A percentile compares a stretch with the other conserved stretches of the same genome.
These are phyloP conservation scores for Tolmerus cingulatus DNA, from an alignment of 2,888 invertebrate species.

Conservation along the genomic window DNA sequence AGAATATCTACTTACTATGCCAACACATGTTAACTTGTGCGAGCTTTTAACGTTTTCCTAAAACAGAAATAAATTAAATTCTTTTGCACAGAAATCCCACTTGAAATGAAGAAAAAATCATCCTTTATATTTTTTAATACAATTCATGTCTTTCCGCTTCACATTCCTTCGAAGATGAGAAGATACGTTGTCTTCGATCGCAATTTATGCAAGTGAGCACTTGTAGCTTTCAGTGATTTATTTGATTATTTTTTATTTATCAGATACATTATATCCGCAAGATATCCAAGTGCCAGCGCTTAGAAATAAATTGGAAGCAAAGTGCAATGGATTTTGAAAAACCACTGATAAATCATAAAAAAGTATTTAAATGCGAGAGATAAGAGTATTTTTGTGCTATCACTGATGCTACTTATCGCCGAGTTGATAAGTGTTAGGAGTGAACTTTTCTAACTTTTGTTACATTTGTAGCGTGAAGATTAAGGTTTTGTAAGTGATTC, in stretches of 20 bases:
- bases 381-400: conserved; percentile 22
- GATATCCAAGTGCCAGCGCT: background rate
- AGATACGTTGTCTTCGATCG: background rate
- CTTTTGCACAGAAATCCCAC: background rate
- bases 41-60: background rate
- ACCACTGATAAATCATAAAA: background rate
- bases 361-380: conserved; percentile 1
- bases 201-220: background rate
- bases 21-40: background rate
- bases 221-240: background rate
- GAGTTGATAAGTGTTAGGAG: background rate
- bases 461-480: background rate
- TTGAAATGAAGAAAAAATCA: background rate
- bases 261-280: background rate
- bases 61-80: background rate
- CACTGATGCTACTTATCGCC: conserved; percentile 18
- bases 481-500: background rate
- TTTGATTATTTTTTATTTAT: background rate
- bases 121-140: background rate
- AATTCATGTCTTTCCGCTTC: background rate
- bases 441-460: background rate
- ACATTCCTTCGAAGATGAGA: background rate
- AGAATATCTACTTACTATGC: background rate
- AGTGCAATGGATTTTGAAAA: background rate
- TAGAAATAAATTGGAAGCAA: background rate